Base-by-base conservation (phyloP, 2,888 invertebrate genomes). In the Hydroisotoma schaefferi region DNA sequence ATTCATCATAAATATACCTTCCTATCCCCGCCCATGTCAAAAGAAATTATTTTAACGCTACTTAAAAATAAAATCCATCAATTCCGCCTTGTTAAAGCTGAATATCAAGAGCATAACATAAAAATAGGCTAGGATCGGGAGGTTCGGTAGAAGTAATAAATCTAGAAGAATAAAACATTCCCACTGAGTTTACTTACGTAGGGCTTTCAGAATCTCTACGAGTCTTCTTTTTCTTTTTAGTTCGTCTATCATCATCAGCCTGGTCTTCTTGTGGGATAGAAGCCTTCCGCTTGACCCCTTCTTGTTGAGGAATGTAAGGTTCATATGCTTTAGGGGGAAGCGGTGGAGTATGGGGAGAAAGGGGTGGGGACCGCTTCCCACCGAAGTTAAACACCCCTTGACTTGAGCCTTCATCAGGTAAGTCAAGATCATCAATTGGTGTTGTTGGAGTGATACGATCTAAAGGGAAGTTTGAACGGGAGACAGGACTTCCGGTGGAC, bases 291-390 rank as follows among this genome's bases (percentile, higher is more conserved):
- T 51, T 59, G 49, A 38, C 52, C 26, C 15, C 47, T 28, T 20
- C 60, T 56, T n/a, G 15, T 37, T 0, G 61, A 20, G 61, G 63
- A 46, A 62, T 54, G 55, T 66, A 70, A 20, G 65, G 62, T 33
- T 82, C 82, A 74, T 80, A 81, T 1, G 75, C 75, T 60, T 78
- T 74, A 59, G 83, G 84, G 1, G 85, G 84, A 52, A 80, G 78
- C 1, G 82, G 79, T 0, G 87, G 87, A 2, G 87, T 87, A 75
- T 87, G 87, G 0, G 87, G 87, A 1, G 87, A 87, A 52, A 56
- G 55, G 5, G 53, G 54, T 28, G 58, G 55, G 5, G 64, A 49
- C 29, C 52, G 23, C 46, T 46, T 33, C 15, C 33, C 15, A 15
- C 8, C 33, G 33, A 15, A 33, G 15, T 22, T 6, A 12, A 6